Conservation (phyloP, 2,113 vertebrate genomes). For the Herpailurus yagouaroundi region DNA sequence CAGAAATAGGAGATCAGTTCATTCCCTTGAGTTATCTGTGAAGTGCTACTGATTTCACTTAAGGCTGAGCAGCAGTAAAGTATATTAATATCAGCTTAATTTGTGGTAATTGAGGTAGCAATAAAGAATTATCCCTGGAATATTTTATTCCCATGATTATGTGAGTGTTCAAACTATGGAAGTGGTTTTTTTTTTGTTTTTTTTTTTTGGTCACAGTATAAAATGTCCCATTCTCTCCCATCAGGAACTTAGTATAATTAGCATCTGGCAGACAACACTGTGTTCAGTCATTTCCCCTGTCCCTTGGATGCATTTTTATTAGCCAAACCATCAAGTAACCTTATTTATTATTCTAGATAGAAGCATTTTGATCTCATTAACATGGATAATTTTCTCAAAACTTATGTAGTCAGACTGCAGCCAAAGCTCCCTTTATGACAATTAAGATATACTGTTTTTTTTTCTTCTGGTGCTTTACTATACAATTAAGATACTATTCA, state of each 20-base stretch:
- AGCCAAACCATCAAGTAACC: slow-evolving; percentile 71
- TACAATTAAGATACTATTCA: slow-evolving; percentile 83
- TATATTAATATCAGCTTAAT: slow-evolving; percentile 78
- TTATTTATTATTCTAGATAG: slow-evolving; percentile 82
- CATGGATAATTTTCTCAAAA: slow-evolving; percentile 80
- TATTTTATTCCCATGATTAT: slow-evolving; percentile 76
- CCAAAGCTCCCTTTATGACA: slow-evolving; percentile 77
- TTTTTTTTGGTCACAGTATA: slow-evolving; percentile 61
- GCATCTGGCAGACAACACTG: slow-evolving; percentile 68
- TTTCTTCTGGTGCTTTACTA: slow-evolving; percentile 73
- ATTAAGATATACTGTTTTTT: slow-evolving; percentile 78
- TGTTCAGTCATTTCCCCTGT: slow-evolving; percentile 70
- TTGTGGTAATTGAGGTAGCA: slow-evolving; percentile 80
- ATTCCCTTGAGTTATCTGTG: slow-evolving; percentile 65
- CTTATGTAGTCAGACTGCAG: slow-evolving; percentile 69
- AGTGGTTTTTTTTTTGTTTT: slow-evolving; percentile 9
- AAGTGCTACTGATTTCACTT: slow-evolving; percentile 62
- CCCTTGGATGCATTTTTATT: slow-evolving; percentile 81
- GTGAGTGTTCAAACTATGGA: slow-evolving; percentile 66
- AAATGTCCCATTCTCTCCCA: slow-evolving; percentile 68
- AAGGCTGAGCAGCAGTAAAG: slow-evolving; percentile 48
- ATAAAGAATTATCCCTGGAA: slow-evolving; percentile 77
- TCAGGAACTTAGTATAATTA: slow-evolving; percentile 64
- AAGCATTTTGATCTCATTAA: slow-evolving; percentile 83
- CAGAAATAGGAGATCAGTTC: slow-evolving; percentile 23